phyloP scores from a whole-genome alignment of 1,140 invertebrate species.

The Drosophila lini region DNA sequence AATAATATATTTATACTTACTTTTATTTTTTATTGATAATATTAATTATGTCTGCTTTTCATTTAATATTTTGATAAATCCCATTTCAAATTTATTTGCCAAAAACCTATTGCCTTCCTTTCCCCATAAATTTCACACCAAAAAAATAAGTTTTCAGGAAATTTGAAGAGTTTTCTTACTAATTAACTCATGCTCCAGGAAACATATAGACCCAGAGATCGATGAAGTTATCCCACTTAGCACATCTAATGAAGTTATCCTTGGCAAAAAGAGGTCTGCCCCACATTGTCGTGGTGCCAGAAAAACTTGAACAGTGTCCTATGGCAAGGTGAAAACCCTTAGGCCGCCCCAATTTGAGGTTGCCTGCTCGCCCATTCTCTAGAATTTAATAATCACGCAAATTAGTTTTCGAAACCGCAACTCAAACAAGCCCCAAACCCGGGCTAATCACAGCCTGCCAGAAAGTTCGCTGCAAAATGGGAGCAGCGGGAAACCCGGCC shows the following conservation, averaged over 20 bases:
- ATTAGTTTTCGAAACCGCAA: slow-evolving; percentile 80
- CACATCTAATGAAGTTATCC: slow-evolving; percentile 68
- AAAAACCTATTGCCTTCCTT: neutral
- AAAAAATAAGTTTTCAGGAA: neutral
- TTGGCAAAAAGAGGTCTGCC: slow-evolving; percentile 16
- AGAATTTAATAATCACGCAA: slow-evolving; percentile 79
- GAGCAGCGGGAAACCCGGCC: neutral
- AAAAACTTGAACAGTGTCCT: slow-evolving; percentile 38
- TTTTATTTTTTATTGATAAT: too few species aligned
- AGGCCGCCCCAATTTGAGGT: slow-evolving; percentile 4
- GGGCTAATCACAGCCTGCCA: slow-evolving; percentile 48
- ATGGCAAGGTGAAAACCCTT: slow-evolving; percentile 45
- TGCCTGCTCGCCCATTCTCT: slow-evolving; percentile 17
- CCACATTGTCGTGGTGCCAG: slow-evolving; percentile 34
- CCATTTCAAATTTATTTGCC: too few species aligned
- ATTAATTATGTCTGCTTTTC: neutral
- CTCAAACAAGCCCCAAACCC: slow-evolving; percentile 50
- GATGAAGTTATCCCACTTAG: slow-evolving; percentile 62
- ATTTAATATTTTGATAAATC: neutral
- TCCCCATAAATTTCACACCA: neutral
- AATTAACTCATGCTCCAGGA: slow-evolving; percentile 43
- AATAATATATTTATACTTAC: too few species aligned
- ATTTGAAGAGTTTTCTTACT: slow-evolving; percentile 8
- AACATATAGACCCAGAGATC: slow-evolving; percentile 21
- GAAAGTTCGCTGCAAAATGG: slow-evolving; percentile 11